Conservation (phyloP, 2,113 vertebrate species). For the Dipodomys merriami region DNA sequence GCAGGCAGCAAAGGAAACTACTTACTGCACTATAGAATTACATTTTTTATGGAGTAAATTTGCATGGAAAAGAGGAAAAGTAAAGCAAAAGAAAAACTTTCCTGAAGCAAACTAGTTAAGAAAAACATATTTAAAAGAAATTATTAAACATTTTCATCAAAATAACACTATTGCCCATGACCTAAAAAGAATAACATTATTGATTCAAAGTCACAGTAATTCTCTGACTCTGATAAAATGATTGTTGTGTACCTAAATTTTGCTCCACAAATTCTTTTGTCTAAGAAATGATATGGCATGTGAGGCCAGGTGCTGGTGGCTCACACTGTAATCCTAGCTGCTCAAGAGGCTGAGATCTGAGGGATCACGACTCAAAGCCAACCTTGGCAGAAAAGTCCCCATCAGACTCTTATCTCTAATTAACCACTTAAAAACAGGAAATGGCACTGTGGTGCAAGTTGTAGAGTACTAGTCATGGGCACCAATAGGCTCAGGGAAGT, state of each 20-base stretch:
- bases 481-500: too few relatives aligned
- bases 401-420: too few relatives aligned
- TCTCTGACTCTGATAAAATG: slow-evolving; percentile 13
- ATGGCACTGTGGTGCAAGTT: too few relatives aligned
- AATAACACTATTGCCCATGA: background rate
- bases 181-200: background rate
- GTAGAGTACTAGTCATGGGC: too few relatives aligned
- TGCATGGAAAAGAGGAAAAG: slow-evolving; percentile 16
- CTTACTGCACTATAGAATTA: background rate
- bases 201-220: slow-evolving; percentile 40
- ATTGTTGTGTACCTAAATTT: background rate
- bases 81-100: slow-evolving; percentile 38
- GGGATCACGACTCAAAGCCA: too few relatives aligned
- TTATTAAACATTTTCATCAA: slow-evolving; percentile 21
- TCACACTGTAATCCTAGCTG: too few relatives aligned
- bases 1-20: background rate
- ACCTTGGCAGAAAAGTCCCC: too few relatives aligned
- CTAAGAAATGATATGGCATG: background rate
- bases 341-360: too few relatives aligned
- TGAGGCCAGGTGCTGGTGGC: too few relatives aligned
- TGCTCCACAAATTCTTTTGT: background rate
- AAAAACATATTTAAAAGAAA: background rate
- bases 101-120: slow-evolving; percentile 1
- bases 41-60: background rate
- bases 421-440: too few relatives aligned